Conservation (phyloP, 1,140 invertebrate species). For the Geopemphigus sp. region DNA sequence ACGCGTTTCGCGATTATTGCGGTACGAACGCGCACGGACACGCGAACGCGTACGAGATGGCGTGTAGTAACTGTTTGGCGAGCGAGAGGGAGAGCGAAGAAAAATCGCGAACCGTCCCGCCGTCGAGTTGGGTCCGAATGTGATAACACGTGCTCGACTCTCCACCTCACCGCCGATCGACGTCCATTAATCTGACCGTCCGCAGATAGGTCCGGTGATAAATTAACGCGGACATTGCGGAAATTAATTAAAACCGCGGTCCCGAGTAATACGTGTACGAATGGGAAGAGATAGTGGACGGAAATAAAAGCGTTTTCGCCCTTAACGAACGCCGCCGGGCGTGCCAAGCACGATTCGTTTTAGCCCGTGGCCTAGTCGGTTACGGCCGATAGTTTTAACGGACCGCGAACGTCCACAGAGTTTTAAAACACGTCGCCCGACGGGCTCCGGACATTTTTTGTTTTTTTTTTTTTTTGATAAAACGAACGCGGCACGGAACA, state of each 20-base stretch:
- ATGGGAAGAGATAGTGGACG: neutral
- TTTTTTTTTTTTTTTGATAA: too few relatives aligned
- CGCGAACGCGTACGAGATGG: neutral
- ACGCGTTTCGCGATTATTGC: slow-evolving; percentile 13
- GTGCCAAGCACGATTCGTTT: neutral
- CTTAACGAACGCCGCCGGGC: neutral
- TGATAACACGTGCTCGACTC: slow-evolving; percentile 31
- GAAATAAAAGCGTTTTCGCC: slow-evolving; percentile 8
- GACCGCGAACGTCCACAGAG: too few relatives aligned
- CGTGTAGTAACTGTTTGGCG: too few relatives aligned
- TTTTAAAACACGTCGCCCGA: too few relatives aligned
- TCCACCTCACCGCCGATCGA: too few relatives aligned
- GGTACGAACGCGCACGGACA: neutral
- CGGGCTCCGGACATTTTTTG: too few relatives aligned
- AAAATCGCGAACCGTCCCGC: slow-evolving; percentile 31
- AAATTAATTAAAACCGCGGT: neutral
- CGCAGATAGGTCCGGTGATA: slow-evolving; percentile 1
- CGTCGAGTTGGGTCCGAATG: slow-evolving; percentile 3
- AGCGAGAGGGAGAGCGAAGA: neutral
- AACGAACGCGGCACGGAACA: too few relatives aligned
- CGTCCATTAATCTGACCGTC: slow-evolving; percentile 25
- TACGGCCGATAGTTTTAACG: too few relatives aligned
- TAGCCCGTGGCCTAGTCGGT: too few relatives aligned
- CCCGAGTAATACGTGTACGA: neutral
- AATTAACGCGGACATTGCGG: neutral